phyloP scores from a whole-genome alignment of 2,797 vertebrate species.

The Lutra lutra region DNA sequence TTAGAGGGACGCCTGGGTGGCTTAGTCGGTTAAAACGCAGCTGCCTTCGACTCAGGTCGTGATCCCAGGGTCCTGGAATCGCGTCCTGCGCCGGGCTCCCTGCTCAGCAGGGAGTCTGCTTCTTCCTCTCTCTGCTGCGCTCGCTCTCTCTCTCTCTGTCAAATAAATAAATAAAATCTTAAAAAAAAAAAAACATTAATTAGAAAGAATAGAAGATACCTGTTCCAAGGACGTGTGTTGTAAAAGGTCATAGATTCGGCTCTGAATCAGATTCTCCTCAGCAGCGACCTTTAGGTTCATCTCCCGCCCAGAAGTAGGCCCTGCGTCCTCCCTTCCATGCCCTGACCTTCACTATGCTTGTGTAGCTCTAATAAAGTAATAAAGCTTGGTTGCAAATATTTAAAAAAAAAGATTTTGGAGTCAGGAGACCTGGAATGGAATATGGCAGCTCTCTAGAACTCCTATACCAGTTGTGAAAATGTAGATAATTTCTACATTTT shows the following conservation, averaged over 20 bases:
- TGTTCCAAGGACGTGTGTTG: neutral
- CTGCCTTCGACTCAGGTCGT: neutral
- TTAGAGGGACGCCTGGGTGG: neutral
- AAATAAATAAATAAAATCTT: neutral
- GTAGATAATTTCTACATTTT: too few species aligned
- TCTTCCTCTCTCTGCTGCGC: neutral
- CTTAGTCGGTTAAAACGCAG: neutral
- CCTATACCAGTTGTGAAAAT: neutral
- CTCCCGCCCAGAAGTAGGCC: neutral
- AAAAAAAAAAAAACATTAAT: neutral
- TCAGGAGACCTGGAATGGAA: neutral
- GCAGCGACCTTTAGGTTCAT: neutral
- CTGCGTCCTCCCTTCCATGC: neutral
- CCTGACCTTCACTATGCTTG: neutral
- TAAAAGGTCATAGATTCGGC: neutral
- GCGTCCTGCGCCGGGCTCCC: neutral
- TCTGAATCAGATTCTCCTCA: neutral
- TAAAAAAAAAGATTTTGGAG: neutral
- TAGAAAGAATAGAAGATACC: neutral
- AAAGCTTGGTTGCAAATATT: neutral
- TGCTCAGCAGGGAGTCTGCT: neutral
- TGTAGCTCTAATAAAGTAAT: constrained; percentile 7
- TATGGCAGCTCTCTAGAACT: neutral
- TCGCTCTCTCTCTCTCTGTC: neutral
- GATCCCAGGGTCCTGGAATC: neutral